A percentile compares a stretch with the other conserved stretches of the same genome.
These are phyloP conservation scores for Entomobrya proxima DNA, from an alignment of 2,888 invertebrate species.

Conservation along the genomic window DNA sequence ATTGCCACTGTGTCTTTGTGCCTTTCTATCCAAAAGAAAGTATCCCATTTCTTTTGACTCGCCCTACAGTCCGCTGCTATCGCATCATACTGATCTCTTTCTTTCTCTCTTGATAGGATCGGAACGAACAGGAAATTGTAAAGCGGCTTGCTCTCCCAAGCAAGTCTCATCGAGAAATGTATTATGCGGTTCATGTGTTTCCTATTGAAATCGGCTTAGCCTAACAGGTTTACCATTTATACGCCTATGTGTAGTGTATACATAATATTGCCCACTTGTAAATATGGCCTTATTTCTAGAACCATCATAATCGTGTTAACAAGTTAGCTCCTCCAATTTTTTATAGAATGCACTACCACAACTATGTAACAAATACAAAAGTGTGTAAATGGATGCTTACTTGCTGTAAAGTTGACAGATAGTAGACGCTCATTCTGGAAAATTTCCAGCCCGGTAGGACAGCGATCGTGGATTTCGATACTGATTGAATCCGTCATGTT, in stretches of 20 bases:
- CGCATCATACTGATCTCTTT: slow-evolving; percentile 26
- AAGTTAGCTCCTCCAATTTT: not conserved
- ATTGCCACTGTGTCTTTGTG: no score
- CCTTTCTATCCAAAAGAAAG: not conserved
- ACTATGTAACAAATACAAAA: not conserved
- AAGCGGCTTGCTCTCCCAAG: slow-evolving; percentile 22
- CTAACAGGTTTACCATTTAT: slow-evolving; percentile 2
- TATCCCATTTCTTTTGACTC: not conserved
- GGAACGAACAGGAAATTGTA: slow-evolving; percentile 39
- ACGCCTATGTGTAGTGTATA: not conserved
- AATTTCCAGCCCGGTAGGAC: slow-evolving; percentile 56
- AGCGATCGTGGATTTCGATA: slow-evolving; percentile 57
- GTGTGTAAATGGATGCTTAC: slow-evolving; percentile 21
- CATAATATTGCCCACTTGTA: not conserved
- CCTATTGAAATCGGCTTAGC: slow-evolving; percentile 25
- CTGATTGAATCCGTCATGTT: slow-evolving; percentile 58
- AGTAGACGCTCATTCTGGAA: slow-evolving; percentile 48
- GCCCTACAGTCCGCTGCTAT: slow-evolving; percentile 9
- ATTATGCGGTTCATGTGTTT: slow-evolving; percentile 17
- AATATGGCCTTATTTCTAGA: not conserved
- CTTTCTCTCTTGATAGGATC: slow-evolving; percentile 20
- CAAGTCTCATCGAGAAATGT: slow-evolving; percentile 12
- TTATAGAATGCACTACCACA: not conserved
- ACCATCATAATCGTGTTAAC: not conserved
- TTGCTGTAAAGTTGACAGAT: slow-evolving; percentile 52